Evolutionary conservation across 2,797 vertebrate species (phyloP), one percentile per base, ranked within the genome.

Genomic region (Lateolabrax maculatus): DNA sequence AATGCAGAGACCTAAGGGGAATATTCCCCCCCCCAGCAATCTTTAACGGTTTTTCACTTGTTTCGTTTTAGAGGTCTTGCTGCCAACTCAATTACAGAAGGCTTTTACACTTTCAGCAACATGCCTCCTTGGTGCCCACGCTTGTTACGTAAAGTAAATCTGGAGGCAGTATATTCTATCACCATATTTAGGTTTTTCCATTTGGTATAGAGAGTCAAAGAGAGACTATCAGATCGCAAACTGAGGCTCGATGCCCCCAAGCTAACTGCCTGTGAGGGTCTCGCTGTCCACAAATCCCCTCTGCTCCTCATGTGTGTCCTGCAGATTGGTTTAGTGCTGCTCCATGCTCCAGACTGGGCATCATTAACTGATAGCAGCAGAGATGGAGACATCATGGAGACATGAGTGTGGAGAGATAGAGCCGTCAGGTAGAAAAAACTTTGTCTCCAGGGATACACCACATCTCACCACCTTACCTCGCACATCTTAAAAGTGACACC

Each of bases 321-420:
- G 65, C 78, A 87, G 88, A 90, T 90, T 84, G 85, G 87, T 78
- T 91, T 79, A 81, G 82, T 39, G 77, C 83, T 77, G 79, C 88
- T 84, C 72, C 67, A 37, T 23, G 75, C 79, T 80, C 52, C 87
- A 77, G 65, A 77, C 83, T 61, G 73, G 79, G 84, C 85, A 92
- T 95, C 88, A 95, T 94, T 94, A 94, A 93, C 87, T 92, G 94
- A 93, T 92, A 89, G 89, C 81, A 68, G 83, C 82, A 79, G 65
- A 86, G 87, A 94, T 91, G 81, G 88, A 91, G 89, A 92, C 87
- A 87, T 89, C 88, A 90, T 62, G 68, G 74, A 82, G 84, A 79
- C 84, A 80, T 36, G 46, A 81, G 74, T 51, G 75, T 69, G 66
- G 56, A 58, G 81, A 63, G 66, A 69, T 65, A 72, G 65, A 64